Evolutionary conservation across 2,113 vertebrate genomes (phyloP).

Genomic region (Gymnobelideus leadbeateri): DNA sequence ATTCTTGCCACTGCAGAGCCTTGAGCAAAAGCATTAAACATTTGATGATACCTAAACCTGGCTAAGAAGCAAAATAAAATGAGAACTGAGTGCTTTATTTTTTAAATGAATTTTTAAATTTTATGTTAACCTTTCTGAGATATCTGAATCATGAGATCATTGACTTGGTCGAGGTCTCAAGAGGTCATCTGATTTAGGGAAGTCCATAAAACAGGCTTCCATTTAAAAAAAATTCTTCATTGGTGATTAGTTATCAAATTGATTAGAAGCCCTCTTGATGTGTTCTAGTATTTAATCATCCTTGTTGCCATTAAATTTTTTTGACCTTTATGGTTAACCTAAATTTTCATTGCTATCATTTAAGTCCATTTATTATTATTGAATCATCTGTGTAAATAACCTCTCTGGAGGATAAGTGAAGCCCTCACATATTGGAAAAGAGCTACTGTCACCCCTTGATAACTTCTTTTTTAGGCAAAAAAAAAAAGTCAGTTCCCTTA

Average conservation of each 20-base stretch:
- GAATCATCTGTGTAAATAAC: constrained; percentile 3
- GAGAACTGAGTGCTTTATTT: background rate
- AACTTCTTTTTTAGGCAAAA: background rate
- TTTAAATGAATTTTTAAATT: constrained; percentile 4
- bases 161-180: background rate
- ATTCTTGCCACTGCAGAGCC: background rate
- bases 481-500: background rate
- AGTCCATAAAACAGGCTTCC: background rate
- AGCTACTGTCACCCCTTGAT: background rate
- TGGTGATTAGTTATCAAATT: background rate
- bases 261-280: background rate
- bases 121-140: background rate
- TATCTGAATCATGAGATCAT: constrained; percentile 11
- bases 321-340: background rate
- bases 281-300: background rate
- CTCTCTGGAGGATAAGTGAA: constrained; percentile 11
- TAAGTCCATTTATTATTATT: constrained; percentile 11
- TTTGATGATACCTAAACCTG: background rate
- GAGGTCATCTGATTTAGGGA: background rate
- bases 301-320: background rate
- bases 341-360: constrained; percentile 23
- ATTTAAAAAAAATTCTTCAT: background rate
- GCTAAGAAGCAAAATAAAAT: background rate
- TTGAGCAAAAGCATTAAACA: background rate
- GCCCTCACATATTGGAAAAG: background rate